Conservation (phyloP, 2,113 vertebrate genomes). For the Mastomys coucha region DNA sequence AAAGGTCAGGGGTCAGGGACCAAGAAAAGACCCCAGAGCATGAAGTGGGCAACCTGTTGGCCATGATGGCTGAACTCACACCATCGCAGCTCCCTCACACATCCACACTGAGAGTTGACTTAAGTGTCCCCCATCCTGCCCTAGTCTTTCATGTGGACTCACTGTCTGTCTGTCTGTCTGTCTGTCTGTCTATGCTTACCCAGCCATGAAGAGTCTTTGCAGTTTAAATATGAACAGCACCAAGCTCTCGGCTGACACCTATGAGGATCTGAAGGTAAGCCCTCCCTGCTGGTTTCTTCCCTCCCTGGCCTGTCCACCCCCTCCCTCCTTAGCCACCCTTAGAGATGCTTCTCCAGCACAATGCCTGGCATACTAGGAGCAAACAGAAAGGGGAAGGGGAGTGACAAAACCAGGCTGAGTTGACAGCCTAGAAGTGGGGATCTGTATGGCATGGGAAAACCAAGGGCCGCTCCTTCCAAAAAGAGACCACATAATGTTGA, state of each 20-base stretch:
- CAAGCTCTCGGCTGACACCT: constrained; percentile 99
- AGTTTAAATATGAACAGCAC: constrained; percentile 99
- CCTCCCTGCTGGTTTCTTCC: background rate
- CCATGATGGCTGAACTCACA: rapidly evolving
- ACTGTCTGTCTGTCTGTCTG: constrained; percentile 8
- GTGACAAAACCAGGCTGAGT: background rate
- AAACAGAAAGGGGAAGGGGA: background rate
- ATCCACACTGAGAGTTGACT: background rate
- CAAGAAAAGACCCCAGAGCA: background rate
- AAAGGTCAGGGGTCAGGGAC: background rate
- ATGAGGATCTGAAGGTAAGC: constrained; percentile 98
- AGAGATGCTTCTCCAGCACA: background rate
- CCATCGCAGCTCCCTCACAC: too few species aligned
- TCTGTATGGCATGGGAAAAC: too few species aligned
- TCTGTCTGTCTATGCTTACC: background rate
- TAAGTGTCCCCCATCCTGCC: background rate
- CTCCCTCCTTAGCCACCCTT: background rate
- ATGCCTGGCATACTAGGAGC: background rate
- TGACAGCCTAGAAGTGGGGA: background rate
- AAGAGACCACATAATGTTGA: background rate
- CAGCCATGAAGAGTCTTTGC: constrained; percentile 99
- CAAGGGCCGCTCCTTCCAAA: background rate
- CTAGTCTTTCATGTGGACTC: rapidly evolving
- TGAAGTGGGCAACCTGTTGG: rapidly evolving
- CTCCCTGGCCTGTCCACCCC: background rate